phyloP scores from a whole-genome alignment of 2,797 vertebrate species.

The Platyrinchus mystaceus region DNA sequence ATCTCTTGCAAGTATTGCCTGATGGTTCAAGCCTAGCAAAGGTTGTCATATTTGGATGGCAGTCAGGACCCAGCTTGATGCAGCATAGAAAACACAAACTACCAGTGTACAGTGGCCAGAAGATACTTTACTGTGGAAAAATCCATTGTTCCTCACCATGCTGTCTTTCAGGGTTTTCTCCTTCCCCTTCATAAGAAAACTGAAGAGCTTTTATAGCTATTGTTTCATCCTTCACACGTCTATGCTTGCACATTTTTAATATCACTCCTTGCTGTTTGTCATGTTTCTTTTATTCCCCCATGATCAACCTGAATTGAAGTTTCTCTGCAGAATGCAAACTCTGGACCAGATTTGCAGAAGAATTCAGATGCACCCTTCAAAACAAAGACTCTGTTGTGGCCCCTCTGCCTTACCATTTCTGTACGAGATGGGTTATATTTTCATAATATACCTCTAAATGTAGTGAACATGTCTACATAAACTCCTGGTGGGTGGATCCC shows the following conservation, averaged over 20 bases:
- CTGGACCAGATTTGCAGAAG: neutral
- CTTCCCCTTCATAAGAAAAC: neutral
- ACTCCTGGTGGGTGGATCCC: conserved; percentile 10
- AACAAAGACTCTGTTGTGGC: neutral
- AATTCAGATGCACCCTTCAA: neutral
- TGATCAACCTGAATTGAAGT: neutral
- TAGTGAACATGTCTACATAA: neutral
- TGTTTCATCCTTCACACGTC: neutral
- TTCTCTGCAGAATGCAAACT: neutral
- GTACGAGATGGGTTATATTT: neutral
- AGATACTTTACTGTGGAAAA: neutral
- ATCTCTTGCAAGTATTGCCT: neutral
- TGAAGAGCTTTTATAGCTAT: neutral
- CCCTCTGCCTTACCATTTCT: neutral
- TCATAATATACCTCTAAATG: neutral
- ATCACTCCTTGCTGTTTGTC: neutral
- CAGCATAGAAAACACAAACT: neutral
- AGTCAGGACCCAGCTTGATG: neutral
- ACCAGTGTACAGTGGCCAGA: neutral
- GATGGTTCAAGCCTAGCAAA: neutral
- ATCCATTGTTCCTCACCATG: neutral
- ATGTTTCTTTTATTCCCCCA: neutral
- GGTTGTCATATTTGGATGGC: neutral
- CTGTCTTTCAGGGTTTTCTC: neutral
- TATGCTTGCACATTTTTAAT: neutral